phyloP scores from a whole-genome alignment of 1,140 invertebrate genomes.

The Aphidius gifuensis region DNA sequence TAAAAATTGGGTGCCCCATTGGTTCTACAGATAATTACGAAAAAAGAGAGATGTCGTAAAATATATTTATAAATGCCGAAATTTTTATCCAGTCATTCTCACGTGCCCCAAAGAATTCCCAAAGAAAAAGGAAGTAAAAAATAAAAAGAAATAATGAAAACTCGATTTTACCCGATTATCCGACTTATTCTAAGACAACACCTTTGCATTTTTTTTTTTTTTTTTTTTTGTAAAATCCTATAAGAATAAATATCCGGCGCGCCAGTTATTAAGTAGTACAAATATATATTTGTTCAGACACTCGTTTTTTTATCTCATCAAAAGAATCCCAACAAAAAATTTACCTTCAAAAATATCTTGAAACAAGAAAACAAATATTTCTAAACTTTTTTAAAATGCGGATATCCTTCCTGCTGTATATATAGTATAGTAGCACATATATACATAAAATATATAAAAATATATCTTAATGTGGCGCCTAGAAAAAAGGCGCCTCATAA shows the following conservation, averaged over 20 bases:
- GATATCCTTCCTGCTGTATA: too few species aligned
- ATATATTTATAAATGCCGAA: too few species aligned
- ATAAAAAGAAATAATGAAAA: conserved; percentile 21
- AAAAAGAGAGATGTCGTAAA: conserved; percentile 28
- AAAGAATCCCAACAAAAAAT: too few species aligned
- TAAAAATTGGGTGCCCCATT: too few species aligned
- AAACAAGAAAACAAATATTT: too few species aligned
- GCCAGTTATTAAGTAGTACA: conserved; percentile 1
- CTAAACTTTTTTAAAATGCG: too few species aligned
- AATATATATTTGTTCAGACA: neutral
- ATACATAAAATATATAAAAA: too few species aligned
- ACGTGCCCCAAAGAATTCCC: neutral
- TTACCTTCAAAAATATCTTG: too few species aligned
- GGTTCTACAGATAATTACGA: conserved; percentile 30
- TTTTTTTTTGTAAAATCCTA: conserved; percentile 21
- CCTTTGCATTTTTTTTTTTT: conserved; percentile 16
- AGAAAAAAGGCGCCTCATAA: too few species aligned
- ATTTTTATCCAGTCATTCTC: neutral
- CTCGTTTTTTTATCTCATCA: too few species aligned
- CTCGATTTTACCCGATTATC: conserved; percentile 31
- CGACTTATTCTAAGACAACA: conserved; percentile 44
- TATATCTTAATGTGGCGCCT: too few species aligned
- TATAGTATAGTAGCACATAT: too few species aligned
- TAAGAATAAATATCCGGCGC: conserved; percentile 25
- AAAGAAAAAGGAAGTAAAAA: neutral